Conservation (phyloP, 2,888 invertebrate genomes). For the Halictus quadricinctus region DNA sequence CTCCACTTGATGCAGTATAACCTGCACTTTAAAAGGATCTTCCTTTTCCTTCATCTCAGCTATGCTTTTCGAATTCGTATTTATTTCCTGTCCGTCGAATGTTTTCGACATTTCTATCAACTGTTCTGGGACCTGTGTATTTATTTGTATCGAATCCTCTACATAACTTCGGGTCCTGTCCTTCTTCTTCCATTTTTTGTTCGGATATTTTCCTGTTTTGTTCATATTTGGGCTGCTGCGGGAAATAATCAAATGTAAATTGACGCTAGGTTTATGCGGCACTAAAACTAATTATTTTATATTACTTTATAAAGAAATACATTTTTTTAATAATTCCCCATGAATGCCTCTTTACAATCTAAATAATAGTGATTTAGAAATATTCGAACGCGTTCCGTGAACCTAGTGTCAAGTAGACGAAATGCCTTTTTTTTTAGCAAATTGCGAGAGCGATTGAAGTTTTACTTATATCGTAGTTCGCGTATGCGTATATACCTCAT, state of each 20-base stretch:
- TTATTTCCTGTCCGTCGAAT: background rate
- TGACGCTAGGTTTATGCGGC: too few species aligned
- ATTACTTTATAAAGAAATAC: too few species aligned
- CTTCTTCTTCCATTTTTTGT: background rate
- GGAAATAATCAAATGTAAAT: background rate
- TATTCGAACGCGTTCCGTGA: too few species aligned
- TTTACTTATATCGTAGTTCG: background rate
- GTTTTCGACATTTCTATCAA: background rate
- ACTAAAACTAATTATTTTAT: too few species aligned
- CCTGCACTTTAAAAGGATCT: constrained; percentile 83
- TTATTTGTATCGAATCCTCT: background rate
- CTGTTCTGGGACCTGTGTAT: background rate
- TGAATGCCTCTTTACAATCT: too few species aligned
- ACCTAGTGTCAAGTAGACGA: too few species aligned
- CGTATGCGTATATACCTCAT: constrained; percentile 79
- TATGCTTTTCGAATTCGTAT: background rate
- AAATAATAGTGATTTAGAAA: too few species aligned
- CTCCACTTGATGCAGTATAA: constrained; percentile 83
- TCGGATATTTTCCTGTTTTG: background rate
- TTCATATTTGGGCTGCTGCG: background rate
- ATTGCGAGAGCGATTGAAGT: too few species aligned
- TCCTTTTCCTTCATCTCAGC: background rate
- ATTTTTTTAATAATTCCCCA: too few species aligned
- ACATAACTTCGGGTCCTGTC: fast-evolving
- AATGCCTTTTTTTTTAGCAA: too few species aligned